Conservation (phyloP, 2,113 vertebrate species). For the Dermatemys mawii region DNA sequence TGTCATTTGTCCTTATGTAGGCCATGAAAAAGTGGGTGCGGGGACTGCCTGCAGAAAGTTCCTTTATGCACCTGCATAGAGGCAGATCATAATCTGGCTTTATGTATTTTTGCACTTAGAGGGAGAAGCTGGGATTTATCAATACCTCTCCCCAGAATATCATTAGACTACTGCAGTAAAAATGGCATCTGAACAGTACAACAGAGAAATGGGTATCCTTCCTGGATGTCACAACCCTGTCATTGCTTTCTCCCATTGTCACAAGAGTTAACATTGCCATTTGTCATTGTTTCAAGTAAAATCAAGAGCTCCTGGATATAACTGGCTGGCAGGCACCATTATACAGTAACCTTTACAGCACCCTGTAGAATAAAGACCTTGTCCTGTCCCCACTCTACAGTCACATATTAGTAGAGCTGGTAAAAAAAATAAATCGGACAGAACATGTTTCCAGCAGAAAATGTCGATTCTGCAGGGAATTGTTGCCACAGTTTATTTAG, state of each 20-base stretch:
- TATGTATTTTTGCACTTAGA: rapidly evolving
- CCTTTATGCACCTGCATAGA: rapidly evolving
- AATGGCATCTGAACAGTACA: background rate
- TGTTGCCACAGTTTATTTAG: background rate
- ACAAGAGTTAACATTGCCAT: background rate
- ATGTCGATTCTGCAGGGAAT: background rate
- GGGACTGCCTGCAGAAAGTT: background rate
- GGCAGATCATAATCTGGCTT: background rate
- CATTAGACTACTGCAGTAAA: background rate
- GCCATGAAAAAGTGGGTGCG: background rate
- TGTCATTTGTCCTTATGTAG: background rate
- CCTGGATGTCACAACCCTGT: background rate
- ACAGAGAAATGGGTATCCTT: background rate
- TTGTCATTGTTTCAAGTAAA: background rate
- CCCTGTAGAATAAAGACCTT: background rate
- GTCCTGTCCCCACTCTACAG: background rate
- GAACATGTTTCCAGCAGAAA: background rate
- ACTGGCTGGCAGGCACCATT: background rate
- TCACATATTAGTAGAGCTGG: background rate
- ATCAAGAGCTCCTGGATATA: background rate
- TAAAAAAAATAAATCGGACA: background rate
- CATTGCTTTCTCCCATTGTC: background rate
- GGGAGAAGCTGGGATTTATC: background rate
- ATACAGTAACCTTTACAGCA: background rate
- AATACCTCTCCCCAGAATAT: background rate